A percentile compares a stretch with the other conserved stretches of the same genome.
phyloP scores from a whole-genome alignment of 2,888 invertebrate genomes.

The Branchellion lobata region DNA sequence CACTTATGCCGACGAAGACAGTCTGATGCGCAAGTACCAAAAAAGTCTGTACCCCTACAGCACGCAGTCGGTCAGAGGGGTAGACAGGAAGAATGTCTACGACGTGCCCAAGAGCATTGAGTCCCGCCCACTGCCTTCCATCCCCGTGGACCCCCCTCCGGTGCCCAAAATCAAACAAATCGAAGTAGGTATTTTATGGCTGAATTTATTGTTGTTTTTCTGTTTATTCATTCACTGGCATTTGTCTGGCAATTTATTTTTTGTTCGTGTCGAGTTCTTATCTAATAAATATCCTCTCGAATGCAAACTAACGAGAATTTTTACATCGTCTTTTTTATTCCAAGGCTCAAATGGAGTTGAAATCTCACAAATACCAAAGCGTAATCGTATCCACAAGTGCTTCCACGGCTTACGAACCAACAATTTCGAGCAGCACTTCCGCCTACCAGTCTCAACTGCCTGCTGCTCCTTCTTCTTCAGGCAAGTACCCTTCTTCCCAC shows the following conservation, averaged over 20 bases:
- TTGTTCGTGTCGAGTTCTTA: too few species aligned
- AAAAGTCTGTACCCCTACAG: slow-evolving; percentile 33
- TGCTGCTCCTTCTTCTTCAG: slow-evolving; percentile 1
- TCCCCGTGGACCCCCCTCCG: slow-evolving; percentile 45
- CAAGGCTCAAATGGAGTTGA: slow-evolving; percentile 11
- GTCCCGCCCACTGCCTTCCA: slow-evolving; percentile 50
- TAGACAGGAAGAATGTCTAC: slow-evolving; percentile 45
- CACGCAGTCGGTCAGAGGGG: slow-evolving; percentile 32
- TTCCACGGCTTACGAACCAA: slow-evolving; percentile 1
- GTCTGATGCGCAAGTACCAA: slow-evolving; percentile 36
- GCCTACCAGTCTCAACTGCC: slow-evolving; percentile 20
- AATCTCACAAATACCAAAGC: slow-evolving; percentile 37
- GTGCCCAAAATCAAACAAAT: slow-evolving; percentile 6
- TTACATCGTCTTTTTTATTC: too few species aligned
- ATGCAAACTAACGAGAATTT: slow-evolving; percentile 2
- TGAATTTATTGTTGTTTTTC: neutral
- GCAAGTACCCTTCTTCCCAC: slow-evolving; percentile 39
- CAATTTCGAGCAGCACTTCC: neutral
- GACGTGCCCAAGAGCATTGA: slow-evolving; percentile 48
- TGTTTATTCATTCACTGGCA: too few species aligned
- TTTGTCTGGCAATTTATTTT: too few species aligned
- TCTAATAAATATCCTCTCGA: neutral
- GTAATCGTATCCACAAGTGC: slow-evolving; percentile 11
- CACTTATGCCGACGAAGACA: slow-evolving; percentile 14
- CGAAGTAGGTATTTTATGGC: neutral